Evolutionary conservation across 2,113 vertebrate genomes (phyloP).

Genomic region (Paracanthobrama guichenoti): DNA sequence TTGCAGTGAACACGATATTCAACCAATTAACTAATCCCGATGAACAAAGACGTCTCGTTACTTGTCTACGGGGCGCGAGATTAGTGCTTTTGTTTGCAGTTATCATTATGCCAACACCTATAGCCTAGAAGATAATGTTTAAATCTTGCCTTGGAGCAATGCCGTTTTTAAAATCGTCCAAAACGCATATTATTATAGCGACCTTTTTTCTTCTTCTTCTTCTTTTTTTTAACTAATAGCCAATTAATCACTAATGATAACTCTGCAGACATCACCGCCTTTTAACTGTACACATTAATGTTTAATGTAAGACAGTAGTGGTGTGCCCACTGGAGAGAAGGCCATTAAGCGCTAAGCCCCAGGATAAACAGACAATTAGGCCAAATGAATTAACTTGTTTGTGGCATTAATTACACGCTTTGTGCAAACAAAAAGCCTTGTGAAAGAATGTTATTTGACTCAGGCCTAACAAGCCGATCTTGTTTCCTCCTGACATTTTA

Average conservation of each 20-base stretch:
- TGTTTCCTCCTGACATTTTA: slow-evolving; percentile 25
- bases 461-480: slow-evolving; percentile 50
- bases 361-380: slow-evolving; percentile 63
- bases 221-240: background rate
- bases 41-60: slow-evolving; percentile 50
- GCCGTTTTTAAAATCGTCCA: background rate
- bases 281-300: slow-evolving; percentile 36
- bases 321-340: slow-evolving; percentile 49
- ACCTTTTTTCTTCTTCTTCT: background rate
- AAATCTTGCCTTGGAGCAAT: slow-evolving; percentile 33
- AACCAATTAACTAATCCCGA: slow-evolving; percentile 49
- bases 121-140: slow-evolving; percentile 32
- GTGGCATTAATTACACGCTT: slow-evolving; percentile 64
- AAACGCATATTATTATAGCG: background rate
- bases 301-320: slow-evolving; percentile 40
- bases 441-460: slow-evolving; percentile 59
- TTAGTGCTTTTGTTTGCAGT: slow-evolving; percentile 51
- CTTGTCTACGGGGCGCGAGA: slow-evolving; percentile 51
- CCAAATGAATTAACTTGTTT: slow-evolving; percentile 65
- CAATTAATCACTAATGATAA: slow-evolving; percentile 31
- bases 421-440: slow-evolving; percentile 59
- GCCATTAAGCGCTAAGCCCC: slow-evolving; percentile 59
- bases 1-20: slow-evolving; percentile 44
- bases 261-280: background rate
- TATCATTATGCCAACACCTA: slow-evolving; percentile 54